These are phyloP conservation scores for Pandemis corylana DNA, from an alignment of 2,888 invertebrate genomes.

Conservation along the genomic window DNA sequence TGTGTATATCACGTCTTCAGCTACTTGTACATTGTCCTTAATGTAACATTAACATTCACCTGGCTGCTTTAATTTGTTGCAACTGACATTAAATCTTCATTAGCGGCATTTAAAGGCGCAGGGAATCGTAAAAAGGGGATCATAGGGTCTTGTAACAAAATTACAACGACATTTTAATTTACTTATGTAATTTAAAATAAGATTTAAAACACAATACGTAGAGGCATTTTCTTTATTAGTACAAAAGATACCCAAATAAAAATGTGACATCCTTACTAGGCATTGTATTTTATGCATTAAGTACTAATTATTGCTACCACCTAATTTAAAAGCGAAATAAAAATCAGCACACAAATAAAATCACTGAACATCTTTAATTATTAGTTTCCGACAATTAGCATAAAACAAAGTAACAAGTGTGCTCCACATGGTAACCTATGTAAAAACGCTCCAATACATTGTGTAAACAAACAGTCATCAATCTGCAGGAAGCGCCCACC, in stretches of 20 bases:
- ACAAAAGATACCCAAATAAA: too few species aligned
- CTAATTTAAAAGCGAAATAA: background rate
- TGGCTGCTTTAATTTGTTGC: slow-evolving; percentile 41
- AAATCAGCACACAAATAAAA: background rate
- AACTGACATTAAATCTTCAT: slow-evolving; percentile 41
- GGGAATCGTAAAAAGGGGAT: slow-evolving; percentile 28
- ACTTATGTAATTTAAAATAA: background rate
- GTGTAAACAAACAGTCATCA: slow-evolving; percentile 23
- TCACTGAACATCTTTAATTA: background rate
- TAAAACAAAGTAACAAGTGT: slow-evolving; percentile 1
- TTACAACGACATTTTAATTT: background rate
- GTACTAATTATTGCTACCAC: too few species aligned
- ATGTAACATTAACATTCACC: slow-evolving; percentile 41
- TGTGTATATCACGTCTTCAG: slow-evolving; percentile 39
- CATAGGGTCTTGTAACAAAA: background rate
- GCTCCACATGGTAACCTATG: slow-evolving; percentile 5
- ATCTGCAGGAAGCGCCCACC: slow-evolving; percentile 9
- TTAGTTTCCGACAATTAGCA: background rate
- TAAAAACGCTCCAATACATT: slow-evolving; percentile 6
- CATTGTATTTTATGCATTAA: too few species aligned
- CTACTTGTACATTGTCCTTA: slow-evolving; percentile 28
- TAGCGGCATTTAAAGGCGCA: slow-evolving; percentile 31
- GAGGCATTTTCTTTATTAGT: too few species aligned
- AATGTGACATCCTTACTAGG: too few species aligned
- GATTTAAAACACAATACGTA: too few species aligned